These are phyloP conservation scores for Trichopoda pennipes DNA, from an alignment of 2,888 invertebrate genomes.

Conservation along the genomic window DNA sequence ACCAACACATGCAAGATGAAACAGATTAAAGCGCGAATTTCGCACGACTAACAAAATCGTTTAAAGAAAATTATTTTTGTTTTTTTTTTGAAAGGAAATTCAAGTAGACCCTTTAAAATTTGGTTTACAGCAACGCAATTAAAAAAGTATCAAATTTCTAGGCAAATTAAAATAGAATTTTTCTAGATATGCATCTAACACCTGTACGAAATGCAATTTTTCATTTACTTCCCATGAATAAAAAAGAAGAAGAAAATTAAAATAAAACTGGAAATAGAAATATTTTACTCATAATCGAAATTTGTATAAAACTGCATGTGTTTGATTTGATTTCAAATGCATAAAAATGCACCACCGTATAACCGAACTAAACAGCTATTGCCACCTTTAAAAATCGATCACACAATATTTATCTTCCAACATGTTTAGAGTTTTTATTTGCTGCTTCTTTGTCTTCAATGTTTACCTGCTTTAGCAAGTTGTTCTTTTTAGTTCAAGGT, in stretches of 20 bases:
- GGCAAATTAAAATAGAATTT: too few relatives aligned
- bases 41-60: background rate
- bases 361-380: too few relatives aligned
- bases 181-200: too few relatives aligned
- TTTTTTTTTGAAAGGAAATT: background rate
- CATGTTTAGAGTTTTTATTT: constrained; percentile 21
- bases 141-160: constrained; percentile 59
- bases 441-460: background rate
- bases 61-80: background rate
- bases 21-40: background rate
- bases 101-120: background rate
- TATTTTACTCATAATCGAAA: background rate
- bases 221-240: constrained; percentile 51
- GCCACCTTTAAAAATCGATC: constrained; percentile 35
- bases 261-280: constrained; percentile 18
- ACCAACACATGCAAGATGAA: background rate
- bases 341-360: background rate
- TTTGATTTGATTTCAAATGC: constrained; percentile 24
- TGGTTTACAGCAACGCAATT: background rate
- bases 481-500: constrained; percentile 40
- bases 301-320: constrained; percentile 28
- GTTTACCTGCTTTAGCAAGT: constrained; percentile 49
- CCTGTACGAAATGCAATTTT: constrained; percentile 49
- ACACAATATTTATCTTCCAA: constrained; percentile 6
- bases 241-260: background rate